phyloP scores from a whole-genome alignment of 2,888 invertebrate genomes.

The Morpho helenor region DNA sequence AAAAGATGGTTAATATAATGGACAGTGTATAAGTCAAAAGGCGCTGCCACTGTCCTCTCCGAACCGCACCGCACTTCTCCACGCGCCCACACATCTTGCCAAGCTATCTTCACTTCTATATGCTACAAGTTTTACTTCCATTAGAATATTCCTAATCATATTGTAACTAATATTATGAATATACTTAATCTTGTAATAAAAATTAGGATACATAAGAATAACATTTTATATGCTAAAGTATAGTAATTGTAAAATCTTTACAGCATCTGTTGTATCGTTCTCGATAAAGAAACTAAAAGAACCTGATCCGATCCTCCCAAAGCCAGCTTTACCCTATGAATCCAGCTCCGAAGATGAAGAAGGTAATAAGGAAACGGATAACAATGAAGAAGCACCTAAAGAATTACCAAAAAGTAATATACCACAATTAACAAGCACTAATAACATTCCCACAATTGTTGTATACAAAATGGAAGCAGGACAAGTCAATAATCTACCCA shows the following conservation, averaged over 20 bases:
- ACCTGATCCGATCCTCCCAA: conserved; percentile 81
- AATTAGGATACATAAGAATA: too few species aligned
- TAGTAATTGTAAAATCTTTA: conserved; percentile 20
- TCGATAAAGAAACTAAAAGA: conserved; percentile 92
- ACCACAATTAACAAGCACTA: conserved; percentile 32
- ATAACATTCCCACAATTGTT: conserved; percentile 47
- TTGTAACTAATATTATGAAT: too few species aligned
- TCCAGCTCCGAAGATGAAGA: conserved; percentile 84
- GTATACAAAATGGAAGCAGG: conserved; percentile 60
- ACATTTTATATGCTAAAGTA: too few species aligned
- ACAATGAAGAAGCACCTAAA: conserved; percentile 29
- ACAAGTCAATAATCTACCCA: conserved; percentile 39
- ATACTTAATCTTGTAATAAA: too few species aligned
- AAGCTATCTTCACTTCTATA: too few species aligned
- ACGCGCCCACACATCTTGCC: too few species aligned
- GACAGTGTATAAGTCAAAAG: too few species aligned
- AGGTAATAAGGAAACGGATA: conserved; percentile 43
- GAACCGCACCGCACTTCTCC: too few species aligned
- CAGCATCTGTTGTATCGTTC: conserved; percentile 87
- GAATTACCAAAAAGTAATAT: conserved; percentile 30
- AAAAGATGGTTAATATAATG: too few species aligned
- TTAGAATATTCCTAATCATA: too few species aligned
- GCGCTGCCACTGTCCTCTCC: too few species aligned
- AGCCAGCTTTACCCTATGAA: conserved; percentile 87
- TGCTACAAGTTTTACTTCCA: too few species aligned